Base-by-base conservation (phyloP, 2,888 invertebrate species). In the Pollenia angustigena region DNA sequence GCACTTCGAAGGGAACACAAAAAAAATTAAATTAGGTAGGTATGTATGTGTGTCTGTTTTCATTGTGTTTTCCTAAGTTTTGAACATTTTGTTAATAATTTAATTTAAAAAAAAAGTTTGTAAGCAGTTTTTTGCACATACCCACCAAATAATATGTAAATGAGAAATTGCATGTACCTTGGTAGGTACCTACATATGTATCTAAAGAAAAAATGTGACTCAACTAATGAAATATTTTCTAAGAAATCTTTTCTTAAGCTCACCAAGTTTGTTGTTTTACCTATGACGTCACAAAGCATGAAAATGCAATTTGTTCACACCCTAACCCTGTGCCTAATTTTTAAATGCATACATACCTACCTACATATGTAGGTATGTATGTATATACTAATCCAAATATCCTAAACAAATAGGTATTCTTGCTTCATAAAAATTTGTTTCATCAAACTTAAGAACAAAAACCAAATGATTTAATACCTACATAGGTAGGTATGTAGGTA, bases 11-110 rank as follows among this genome's bases (percentile, higher is more conserved):
- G 48, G 32, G 18, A 46, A 23, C 40, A 23, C 23, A 40, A 46
- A 52, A 52, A 69, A 23, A 23, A 23, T 23, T 52, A 4, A 68
- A 68, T n/a, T 54, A 18, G 42, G 44, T 18, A 58, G 46, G n/a
- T 58, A 44, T 58, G n/a, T n/a, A n/a, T n/a, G 46, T 64, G 44
- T 64, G 44, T 6, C 46, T 40, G 11, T 42, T 58, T 72, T 72
- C 32, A 71, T n/a, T 46, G 56, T 72, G 46, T 74, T 74, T 72
- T 66, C 76, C 66, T 76, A 64, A 64, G 76, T 76, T 76, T 48
- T 48, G 52, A 44, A 2, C 42, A 56, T 64, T 54, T 66, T 32
- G 12, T 50, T 44, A 58, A 46, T 46, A 72, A 23, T 54, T 48
- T 14, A 75, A 50, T 16, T 62, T 60, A 40, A 18, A 74, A 40